Evolutionary conservation across 2,888 invertebrate species (phyloP), one percentile per base, ranked within the genome.

Genomic region (Heteropelma amictum): DNA sequence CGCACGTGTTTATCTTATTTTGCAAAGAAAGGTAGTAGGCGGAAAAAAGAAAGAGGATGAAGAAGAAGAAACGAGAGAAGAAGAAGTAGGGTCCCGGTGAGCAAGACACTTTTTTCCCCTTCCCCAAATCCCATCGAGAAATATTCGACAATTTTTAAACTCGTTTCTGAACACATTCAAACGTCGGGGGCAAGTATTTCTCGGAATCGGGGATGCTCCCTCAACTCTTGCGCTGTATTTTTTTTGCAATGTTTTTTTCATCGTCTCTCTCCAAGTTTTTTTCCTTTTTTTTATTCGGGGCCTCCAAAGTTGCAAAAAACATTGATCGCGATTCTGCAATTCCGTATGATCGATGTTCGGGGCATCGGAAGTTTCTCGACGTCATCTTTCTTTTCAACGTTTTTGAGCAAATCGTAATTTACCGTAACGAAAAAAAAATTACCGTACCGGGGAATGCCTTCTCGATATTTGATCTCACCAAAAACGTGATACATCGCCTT

Each of bases 71-170:
- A 56, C 49, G 47, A 49, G 35, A 65, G 64, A 69, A 64, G 45
- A 69, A 64, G 45, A 65, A 47, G 54, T 38, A 61, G 21, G 53
- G 54, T 69, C 67, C 63, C 14, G 71, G 64, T 64, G 47, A 56
- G 69, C 69, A 65, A 72, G 69, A 78, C 78, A 72, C 77, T 72
- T 70, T 71, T 68, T 70, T 69, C 68, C 77, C 67, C 77, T 58
- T 71, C 51, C 64, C 53, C 54, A 74, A 70, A 69, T 77, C 58
- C 69, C 72, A 67, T 75, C 80, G 82, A 83, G 84, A 85, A 86
- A 87, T 86, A 87, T 87, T 87, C 86, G 86, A 83, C 85, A 87
- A 86, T 87, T 86, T 86, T 87, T 84, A 86, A 87, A 87, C 87
- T 84, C 86, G 87, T 86, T 86, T 58, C 83, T 79, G 85, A 84